Conservation (phyloP, 2,797 vertebrate genomes). For the Loris lydekkerianus region DNA sequence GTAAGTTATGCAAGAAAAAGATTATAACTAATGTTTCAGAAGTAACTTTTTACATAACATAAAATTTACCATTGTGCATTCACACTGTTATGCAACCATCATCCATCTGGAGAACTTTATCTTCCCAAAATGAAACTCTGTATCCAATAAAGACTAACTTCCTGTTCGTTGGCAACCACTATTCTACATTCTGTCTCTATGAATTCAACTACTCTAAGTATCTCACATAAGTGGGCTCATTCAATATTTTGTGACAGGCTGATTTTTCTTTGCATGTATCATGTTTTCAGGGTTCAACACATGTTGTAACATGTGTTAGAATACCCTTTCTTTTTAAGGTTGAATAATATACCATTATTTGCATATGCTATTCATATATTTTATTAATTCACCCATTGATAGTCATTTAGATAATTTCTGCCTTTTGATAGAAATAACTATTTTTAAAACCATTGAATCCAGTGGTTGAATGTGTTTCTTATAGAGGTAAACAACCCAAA, state of each 20-base stretch:
- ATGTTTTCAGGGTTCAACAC: not conserved
- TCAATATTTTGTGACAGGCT: not conserved
- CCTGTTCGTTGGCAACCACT: not conserved
- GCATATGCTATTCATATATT: not conserved
- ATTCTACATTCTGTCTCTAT: not conserved
- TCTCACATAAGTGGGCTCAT: not conserved
- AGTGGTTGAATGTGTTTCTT: not conserved
- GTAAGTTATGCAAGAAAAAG: not conserved
- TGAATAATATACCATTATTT: not conserved
- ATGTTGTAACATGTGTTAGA: not conserved
- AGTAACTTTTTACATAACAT: not conserved
- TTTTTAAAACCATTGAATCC: constrained; percentile 56
- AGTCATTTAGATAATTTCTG: not conserved
- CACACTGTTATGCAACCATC: not conserved
- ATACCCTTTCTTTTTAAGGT: not conserved
- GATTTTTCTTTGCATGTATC: not conserved
- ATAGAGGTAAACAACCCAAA: not conserved
- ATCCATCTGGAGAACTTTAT: not conserved
- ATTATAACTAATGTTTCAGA: not conserved
- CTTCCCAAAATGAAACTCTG: not conserved
- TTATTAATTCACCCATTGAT: not conserved
- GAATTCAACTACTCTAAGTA: not conserved
- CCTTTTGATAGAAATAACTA: not conserved
- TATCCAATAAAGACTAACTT: not conserved
- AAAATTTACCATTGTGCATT: not conserved